A percentile compares a stretch with the other conserved stretches of the same genome.
Conservation (phyloP, 2,797 vertebrate genomes). For the Karalla daura region DNA sequence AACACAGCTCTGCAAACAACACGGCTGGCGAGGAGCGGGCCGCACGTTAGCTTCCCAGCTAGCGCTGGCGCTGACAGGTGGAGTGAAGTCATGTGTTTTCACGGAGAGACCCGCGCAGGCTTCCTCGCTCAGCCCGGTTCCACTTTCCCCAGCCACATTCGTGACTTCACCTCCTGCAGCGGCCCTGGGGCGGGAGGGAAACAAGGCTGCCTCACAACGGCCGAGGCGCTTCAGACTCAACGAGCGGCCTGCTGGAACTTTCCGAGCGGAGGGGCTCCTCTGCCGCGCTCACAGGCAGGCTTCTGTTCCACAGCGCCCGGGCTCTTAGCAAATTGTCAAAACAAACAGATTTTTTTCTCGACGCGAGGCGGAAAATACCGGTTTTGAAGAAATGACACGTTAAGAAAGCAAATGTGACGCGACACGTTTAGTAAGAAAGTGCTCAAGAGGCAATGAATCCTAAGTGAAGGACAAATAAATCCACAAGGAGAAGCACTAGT, state of each 20-base stretch:
- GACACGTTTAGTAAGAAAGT: conserved; percentile 11
- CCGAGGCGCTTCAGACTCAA: conserved; percentile 70
- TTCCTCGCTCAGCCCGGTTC: conserved; percentile 71
- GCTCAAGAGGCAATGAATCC: no score
- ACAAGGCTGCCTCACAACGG: conserved; percentile 78
- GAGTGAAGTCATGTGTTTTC: conserved; percentile 82
- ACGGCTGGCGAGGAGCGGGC: conserved; percentile 29
- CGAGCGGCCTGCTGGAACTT: conserved; percentile 70
- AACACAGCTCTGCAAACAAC: conserved; percentile 29
- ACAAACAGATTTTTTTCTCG: conserved; percentile 36
- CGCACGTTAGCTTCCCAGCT: conserved; percentile 49
- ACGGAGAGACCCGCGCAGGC: conserved; percentile 72
- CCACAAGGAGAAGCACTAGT: no score
- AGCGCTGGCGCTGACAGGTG: conserved; percentile 72
- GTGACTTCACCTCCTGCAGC: conserved; percentile 84
- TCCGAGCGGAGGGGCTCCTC: conserved; percentile 52
- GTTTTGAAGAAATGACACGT: conserved; percentile 1
- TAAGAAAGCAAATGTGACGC: neutral
- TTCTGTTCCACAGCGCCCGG: conserved; percentile 52
- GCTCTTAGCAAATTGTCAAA: conserved; percentile 25
- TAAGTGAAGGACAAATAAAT: no score
- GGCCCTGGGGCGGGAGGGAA: conserved; percentile 76
- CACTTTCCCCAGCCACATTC: conserved; percentile 77
- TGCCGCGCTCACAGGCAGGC: conserved; percentile 54
- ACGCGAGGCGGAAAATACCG: conserved; percentile 16